Evolutionary conservation across 2,113 vertebrate genomes (phyloP), one percentile per base, ranked within the genome.

Genomic region (Pungitius pungitius): DNA sequence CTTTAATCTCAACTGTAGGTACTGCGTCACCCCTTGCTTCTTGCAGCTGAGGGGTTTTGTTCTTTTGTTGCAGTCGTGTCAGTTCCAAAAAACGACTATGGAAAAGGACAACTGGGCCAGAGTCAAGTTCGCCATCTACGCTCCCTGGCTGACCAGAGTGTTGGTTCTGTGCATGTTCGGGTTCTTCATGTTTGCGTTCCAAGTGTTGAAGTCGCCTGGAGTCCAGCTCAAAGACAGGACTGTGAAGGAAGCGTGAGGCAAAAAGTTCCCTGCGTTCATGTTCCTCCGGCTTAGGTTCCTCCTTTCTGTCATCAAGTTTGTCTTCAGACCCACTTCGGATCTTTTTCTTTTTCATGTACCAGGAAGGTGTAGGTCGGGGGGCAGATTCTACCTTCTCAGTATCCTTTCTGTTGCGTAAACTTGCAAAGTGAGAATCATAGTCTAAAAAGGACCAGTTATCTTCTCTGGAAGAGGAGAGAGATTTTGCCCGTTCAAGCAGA

Each of bases 271-370:
- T 95, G 20, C 96, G 94, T 88, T 99, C 98, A 12, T 96, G 96
- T 66, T 98, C 96, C 22, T 97, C 97, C 43, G 96, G 96, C 83
- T 99, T 98, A 55, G 96, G 95, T 57, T 99, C 97, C 61, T 97
- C 98, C 72, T 99, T 99, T 69, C 97, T 93, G 74, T 98, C 97
- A 54, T 97, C 97, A 74, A 96, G 85, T 89, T 99, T 99, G 40
- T 96, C 97, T 84, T 97, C 98, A 0, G 97, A 96, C 80, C 97
- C 97, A 0, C 94, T 97, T 78, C 96, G 91, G 73, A 95, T 97
- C 89, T 99, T 99, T 85, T 99, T 99, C 93, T 99, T 99, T 90
- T 97, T 99, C 95, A 98, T 96, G 78, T 99, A 99, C 98, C 98
- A 99, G 1, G 96, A 96, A 0, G 97, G 96, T 78, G 96, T 99